These are phyloP conservation scores for Peromyscus californicus DNA, from an alignment of 2,113 vertebrate genomes.

Conservation along the genomic window DNA sequence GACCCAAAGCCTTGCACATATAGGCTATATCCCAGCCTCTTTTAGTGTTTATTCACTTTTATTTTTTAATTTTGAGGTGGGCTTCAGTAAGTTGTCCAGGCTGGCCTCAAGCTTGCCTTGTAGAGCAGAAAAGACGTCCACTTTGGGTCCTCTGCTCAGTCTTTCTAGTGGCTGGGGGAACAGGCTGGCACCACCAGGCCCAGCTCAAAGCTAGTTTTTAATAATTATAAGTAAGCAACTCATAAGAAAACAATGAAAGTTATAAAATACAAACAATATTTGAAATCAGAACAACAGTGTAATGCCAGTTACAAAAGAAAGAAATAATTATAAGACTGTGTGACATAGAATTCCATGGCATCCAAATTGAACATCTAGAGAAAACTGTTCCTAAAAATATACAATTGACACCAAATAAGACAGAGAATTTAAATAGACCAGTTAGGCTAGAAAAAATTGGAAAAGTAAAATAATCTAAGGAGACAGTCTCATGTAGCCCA, in stretches of 20 bases:
- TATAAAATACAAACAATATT: not conserved
- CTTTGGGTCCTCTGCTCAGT: too few relatives aligned
- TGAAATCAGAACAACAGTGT: not conserved
- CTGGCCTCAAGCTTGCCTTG: not conserved
- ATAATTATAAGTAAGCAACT: not conserved
- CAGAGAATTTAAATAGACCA: not conserved
- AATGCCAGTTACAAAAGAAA: not conserved
- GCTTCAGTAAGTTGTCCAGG: not conserved
- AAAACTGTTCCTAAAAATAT: not conserved
- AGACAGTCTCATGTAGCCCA: not conserved
- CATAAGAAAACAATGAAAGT: conserved; percentile 9
- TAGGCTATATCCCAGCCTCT: not conserved
- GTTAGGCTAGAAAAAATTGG: not conserved
- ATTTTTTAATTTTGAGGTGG: not conserved
- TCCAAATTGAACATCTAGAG: conserved; percentile 32
- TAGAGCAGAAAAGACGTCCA: not conserved
- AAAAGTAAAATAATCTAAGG: not conserved
- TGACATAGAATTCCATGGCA: not conserved
- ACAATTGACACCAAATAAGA: conserved; percentile 10
- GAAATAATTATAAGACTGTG: conserved; percentile 27
- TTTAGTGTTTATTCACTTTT: not conserved
- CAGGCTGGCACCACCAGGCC: not conserved
- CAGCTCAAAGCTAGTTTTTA: not conserved
- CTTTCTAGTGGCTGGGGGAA: too few relatives aligned
- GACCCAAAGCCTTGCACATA: not conserved